phyloP scores from a whole-genome alignment of 2,888 invertebrate species.

The Holacanthella duospinosa region DNA sequence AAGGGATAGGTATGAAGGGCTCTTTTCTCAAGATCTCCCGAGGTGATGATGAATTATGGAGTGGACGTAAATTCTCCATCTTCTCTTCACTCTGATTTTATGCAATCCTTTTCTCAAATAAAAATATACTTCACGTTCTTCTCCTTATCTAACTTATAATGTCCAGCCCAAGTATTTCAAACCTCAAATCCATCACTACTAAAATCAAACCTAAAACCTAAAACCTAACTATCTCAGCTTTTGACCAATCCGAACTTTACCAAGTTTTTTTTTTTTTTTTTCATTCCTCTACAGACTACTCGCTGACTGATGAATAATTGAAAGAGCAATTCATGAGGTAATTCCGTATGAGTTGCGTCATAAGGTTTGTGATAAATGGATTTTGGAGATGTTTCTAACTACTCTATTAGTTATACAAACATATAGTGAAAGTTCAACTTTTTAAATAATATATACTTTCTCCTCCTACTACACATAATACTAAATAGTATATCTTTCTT shows the following conservation, averaged over 20 bases:
- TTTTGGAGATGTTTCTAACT: too few species aligned
- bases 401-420: too few species aligned
- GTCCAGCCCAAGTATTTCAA: too few species aligned
- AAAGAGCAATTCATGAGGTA: conserved; percentile 20
- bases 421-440: too few species aligned
- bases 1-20: not conserved
- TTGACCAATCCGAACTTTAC: not conserved
- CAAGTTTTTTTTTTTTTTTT: too few species aligned
- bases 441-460: too few species aligned
- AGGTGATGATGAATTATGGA: not conserved
- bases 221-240: not conserved
- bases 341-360: conserved; percentile 20
- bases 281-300: not conserved
- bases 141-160: too few species aligned
- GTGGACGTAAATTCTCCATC: not conserved
- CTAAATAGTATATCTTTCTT: too few species aligned
- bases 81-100: not conserved
- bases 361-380: not conserved
- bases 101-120: conserved; percentile 2
- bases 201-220: too few species aligned
- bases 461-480: too few species aligned
- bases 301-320: conserved; percentile 21
- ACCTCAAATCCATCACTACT: too few species aligned
- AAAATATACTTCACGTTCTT: not conserved
- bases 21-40: not conserved